These are phyloP conservation scores for Eulemur coronatus DNA, from an alignment of 2,797 vertebrate genomes.

Conservation along the genomic window DNA sequence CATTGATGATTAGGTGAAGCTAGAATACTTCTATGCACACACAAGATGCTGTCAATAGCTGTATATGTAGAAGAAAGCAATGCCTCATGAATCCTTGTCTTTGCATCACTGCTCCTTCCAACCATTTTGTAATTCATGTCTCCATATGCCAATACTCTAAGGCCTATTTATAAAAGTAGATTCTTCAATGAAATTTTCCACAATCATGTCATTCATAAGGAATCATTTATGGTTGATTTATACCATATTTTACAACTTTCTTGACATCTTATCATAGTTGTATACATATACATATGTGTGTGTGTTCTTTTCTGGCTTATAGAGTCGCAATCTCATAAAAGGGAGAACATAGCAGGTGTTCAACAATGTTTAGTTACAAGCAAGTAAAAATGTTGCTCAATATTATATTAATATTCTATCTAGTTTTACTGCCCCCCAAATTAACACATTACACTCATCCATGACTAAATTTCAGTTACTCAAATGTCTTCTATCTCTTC, in stretches of 20 bases:
- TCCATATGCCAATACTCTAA: background rate
- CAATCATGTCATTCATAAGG: background rate
- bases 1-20: background rate
- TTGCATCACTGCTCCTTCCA: background rate
- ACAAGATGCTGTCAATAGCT: background rate
- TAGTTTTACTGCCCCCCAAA: slow-evolving; percentile 26
- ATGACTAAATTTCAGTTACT: slow-evolving; percentile 57
- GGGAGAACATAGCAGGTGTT: slow-evolving; percentile 13
- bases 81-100: background rate
- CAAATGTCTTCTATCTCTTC: background rate
- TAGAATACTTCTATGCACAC: background rate
- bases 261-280: background rate
- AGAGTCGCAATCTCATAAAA: slow-evolving; percentile 41
- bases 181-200: slow-evolving; percentile 10
- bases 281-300: background rate
- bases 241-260: background rate
- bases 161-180: background rate
- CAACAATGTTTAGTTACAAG: slow-evolving; percentile 30
- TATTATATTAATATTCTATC: slow-evolving; percentile 47
- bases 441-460: slow-evolving; percentile 46
- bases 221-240: background rate
- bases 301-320: background rate
- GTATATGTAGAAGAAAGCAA: background rate
- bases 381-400: slow-evolving; percentile 28
- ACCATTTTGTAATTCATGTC: background rate